Conservation (phyloP, 2,113 vertebrate genomes). For the Anolis sagrei region DNA sequence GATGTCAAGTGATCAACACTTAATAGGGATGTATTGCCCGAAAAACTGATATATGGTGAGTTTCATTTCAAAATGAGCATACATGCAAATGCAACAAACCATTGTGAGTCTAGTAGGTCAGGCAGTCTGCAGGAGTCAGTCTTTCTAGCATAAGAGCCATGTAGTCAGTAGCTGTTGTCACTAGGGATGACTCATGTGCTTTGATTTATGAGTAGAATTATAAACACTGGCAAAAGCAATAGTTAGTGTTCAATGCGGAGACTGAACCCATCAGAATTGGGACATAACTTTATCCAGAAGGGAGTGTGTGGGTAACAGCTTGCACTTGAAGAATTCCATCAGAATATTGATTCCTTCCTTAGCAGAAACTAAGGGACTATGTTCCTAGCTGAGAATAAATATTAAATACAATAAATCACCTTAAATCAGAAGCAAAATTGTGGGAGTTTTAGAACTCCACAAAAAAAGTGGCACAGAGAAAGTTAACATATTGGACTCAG, state of each 20-base stretch:
- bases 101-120: neutral
- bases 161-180: neutral
- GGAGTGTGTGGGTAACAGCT: too few relatives aligned
- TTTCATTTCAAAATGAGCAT: conserved; percentile 1
- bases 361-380: neutral
- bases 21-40: neutral
- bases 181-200: neutral
- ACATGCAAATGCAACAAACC: neutral
- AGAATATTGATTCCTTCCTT: neutral
- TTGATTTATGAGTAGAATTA: neutral
- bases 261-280: neutral
- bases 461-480: neutral
- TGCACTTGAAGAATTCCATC: neutral
- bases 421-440: neutral
- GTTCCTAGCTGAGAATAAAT: neutral
- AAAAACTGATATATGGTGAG: neutral
- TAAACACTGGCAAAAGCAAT: neutral
- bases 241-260: neutral
- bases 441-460: neutral
- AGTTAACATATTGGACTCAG: neutral
- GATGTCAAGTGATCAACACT: neutral
- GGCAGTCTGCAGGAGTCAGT: neutral
- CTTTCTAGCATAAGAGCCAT: neutral
- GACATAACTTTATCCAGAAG: neutral
- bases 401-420: too few relatives aligned